These are phyloP conservation scores for Diplodus sargus DNA, from an alignment of 2,797 vertebrate genomes.

Conservation along the genomic window DNA sequence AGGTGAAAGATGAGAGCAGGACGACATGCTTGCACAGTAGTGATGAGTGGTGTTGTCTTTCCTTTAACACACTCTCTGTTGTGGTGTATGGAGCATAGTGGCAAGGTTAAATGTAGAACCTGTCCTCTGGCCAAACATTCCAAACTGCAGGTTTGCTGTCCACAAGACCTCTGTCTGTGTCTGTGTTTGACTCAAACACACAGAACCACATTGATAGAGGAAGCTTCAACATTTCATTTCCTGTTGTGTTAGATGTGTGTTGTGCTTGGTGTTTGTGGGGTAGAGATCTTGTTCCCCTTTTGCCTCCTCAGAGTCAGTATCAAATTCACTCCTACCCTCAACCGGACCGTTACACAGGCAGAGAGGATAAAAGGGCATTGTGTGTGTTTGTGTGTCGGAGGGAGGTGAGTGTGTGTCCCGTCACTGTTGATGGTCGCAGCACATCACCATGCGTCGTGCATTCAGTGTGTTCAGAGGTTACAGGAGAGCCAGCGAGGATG, in stretches of 20 bases:
- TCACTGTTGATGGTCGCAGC: background rate
- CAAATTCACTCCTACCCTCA: conserved; percentile 39
- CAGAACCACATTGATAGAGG: conserved; percentile 27
- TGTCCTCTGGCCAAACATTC: conserved; percentile 7
- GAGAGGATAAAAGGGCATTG: background rate
- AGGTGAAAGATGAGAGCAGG: conserved; percentile 32
- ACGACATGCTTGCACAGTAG: background rate
- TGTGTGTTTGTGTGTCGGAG: background rate
- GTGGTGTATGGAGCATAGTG: background rate
- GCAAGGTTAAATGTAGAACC: conserved; percentile 40
- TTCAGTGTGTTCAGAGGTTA: conserved; percentile 71
- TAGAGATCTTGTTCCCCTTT: conserved; percentile 58
- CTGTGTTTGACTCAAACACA: background rate
- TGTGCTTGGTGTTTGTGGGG: conserved; percentile 7
- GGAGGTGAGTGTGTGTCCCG: background rate
- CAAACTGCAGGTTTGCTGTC: background rate
- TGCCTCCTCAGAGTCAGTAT: conserved; percentile 26
- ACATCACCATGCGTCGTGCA: conserved; percentile 59
- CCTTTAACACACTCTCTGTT: conserved; percentile 6
- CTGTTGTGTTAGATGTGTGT: conserved; percentile 68
- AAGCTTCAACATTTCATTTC: conserved; percentile 66
- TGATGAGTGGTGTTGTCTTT: conserved; percentile 20
- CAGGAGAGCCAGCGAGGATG: conserved; percentile 73
- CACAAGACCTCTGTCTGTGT: background rate
- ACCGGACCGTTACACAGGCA: background rate